Conservation (phyloP, 2,797 vertebrate species). For the Euphonia xanthogaster region DNA sequence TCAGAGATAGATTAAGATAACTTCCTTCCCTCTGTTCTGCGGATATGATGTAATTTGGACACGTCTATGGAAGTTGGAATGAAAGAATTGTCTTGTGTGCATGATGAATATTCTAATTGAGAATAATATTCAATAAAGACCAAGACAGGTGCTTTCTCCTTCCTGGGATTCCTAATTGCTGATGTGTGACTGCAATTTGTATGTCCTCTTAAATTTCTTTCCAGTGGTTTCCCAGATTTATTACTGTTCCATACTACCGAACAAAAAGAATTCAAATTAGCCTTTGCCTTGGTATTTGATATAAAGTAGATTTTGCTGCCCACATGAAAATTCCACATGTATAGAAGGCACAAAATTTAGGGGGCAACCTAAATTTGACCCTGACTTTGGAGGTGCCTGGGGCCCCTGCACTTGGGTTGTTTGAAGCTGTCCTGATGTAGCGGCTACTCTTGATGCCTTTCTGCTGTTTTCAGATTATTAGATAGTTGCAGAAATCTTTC, state of each 20-base stretch:
- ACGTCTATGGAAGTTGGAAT: conserved; percentile 11
- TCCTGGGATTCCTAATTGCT: conserved; percentile 60
- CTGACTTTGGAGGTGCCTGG: not conserved
- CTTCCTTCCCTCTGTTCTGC: conserved; percentile 42
- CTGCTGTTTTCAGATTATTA: not conserved
- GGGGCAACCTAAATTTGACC: not conserved
- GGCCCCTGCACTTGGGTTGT: not conserved
- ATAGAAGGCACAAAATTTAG: not conserved
- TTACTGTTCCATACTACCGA: conserved; percentile 10
- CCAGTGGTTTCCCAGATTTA: conserved; percentile 48
- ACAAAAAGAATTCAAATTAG: conserved; percentile 44
- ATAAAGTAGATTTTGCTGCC: not conserved
- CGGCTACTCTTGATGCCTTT: not conserved
- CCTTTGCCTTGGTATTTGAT: not conserved
- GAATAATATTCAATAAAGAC: conserved; percentile 53
- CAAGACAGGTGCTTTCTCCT: conserved; percentile 53
- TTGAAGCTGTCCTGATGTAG: not conserved
- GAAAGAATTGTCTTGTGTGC: conserved; percentile 40
- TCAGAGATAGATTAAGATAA: conserved; percentile 46
- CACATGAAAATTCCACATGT: not conserved
- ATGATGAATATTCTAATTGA: conserved; percentile 59
- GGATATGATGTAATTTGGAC: conserved; percentile 47
- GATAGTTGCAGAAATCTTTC: not conserved
- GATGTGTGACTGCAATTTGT: conserved; percentile 52
- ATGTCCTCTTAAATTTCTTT: conserved; percentile 44